Conservation (phyloP, 2,113 vertebrate species). For the Nestor notabilis region DNA sequence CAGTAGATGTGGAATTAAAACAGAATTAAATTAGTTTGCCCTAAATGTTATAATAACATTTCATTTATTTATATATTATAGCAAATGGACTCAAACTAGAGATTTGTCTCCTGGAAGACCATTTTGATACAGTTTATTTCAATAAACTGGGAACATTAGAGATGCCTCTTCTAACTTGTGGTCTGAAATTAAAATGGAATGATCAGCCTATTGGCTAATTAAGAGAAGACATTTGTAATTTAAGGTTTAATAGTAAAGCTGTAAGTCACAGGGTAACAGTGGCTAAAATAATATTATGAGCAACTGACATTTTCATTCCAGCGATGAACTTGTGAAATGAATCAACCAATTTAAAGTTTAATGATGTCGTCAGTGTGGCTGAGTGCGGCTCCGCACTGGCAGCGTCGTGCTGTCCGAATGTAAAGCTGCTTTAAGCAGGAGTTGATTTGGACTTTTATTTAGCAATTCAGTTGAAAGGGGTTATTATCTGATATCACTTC, state of each 20-base stretch:
- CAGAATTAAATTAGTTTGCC: neutral
- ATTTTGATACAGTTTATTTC: neutral
- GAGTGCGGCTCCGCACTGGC: neutral
- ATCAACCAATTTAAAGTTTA: neutral
- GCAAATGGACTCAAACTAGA: neutral
- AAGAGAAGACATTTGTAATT: slow-evolving; percentile 7
- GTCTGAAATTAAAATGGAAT: neutral
- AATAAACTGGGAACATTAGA: slow-evolving; percentile 20
- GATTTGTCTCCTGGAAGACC: neutral
- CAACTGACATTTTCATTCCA: neutral
- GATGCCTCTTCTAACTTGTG: neutral
- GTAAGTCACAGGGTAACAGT: neutral
- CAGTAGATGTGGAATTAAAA: neutral
- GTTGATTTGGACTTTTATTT: neutral
- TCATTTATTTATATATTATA: neutral
- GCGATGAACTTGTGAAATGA: neutral
- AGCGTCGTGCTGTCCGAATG: neutral
- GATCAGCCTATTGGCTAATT: neutral
- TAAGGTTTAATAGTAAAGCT: neutral
- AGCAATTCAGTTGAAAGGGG: neutral
- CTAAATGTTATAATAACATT: neutral
- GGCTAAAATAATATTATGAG: neutral
- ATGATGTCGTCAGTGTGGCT: neutral
- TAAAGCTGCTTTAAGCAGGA: neutral
- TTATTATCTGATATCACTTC: slow-evolving; percentile 7